Base-by-base conservation (phyloP, 2,797 vertebrate species). In the Enteromius treurensis region DNA sequence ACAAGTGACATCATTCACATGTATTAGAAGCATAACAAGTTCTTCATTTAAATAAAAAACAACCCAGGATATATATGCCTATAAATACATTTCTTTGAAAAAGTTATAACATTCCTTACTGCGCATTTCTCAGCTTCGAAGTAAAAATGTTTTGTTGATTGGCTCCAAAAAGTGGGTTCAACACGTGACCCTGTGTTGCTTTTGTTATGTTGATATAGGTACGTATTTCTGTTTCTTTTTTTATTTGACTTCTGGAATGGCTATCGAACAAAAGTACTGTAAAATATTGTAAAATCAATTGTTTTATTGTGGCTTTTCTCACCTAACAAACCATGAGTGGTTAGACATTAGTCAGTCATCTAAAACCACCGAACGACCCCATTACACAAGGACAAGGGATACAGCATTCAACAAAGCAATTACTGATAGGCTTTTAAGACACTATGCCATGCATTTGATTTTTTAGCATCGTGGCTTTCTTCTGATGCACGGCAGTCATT, bases 351-450 rank as follows among this genome's bases (percentile, higher is more conserved):
- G 13, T 81, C 69, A 42, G 34, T 32, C 8, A 3, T 40, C 34
- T 32, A 68, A 55, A 77, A 40, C 40, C 80, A 37, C 42, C 19
- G 21, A 81, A 75, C 3, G 34, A 69, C 81, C 73, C 73, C 64
- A 77, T 82, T 77, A 58, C 23, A 11, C 0, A 37, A 77, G 73
- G 81, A 77, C 49, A 68, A 34, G 64, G 68, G 23, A 76, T 69
- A 82, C 21, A 69, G 47, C 62, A 45, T 77, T 68, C 62, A 68
- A 62, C 77, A 74, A 74, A 62, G 79, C 65, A 53, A 81, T 85
- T 81, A 77, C 73, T 42, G 64, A 85, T 70, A 62, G 75, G 79
- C 79, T 64, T 85, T 85, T 77, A 81, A 60, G 37, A 53, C 64
- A 67, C 21, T 49, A 77, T 77, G 67, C 47, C 53, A 40, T 11